Percentiles rank a stretch among this genome's conserved stretches.
Evolutionary conservation across 2,888 invertebrate genomes (phyloP).

Genomic region (Philonicus albiceps): DNA sequence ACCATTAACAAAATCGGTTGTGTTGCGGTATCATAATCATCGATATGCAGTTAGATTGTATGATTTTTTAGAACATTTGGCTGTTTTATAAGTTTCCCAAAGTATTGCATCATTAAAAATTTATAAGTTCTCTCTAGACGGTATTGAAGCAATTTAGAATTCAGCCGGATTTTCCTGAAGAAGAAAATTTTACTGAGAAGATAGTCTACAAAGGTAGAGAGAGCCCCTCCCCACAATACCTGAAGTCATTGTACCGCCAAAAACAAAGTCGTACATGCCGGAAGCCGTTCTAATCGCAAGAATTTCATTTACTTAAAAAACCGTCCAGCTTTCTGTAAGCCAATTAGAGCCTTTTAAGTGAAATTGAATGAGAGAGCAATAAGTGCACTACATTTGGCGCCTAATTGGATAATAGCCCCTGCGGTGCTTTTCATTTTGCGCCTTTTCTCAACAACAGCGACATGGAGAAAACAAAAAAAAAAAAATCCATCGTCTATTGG

Average conservation of each 20-base stretch:
- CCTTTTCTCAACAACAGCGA: neutral
- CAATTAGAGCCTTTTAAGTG: neutral
- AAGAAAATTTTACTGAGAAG: too few relatives aligned
- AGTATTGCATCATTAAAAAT: too few relatives aligned
- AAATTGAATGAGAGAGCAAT: neutral
- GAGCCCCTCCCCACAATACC: too few relatives aligned
- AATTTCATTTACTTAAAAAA: neutral
- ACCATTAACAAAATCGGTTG: too few relatives aligned
- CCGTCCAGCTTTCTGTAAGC: neutral
- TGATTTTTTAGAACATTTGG: too few relatives aligned
- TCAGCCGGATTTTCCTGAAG: too few relatives aligned
- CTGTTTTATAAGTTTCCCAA: too few relatives aligned
- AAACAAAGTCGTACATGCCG: neutral
- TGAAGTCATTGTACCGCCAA: neutral
- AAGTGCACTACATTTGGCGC: neutral
- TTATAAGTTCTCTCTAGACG: too few relatives aligned
- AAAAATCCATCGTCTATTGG: neutral
- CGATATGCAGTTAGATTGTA: too few relatives aligned
- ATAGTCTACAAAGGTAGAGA: too few relatives aligned
- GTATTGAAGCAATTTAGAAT: too few relatives aligned
- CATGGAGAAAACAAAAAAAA: neutral
- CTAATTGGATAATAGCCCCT: neutral
- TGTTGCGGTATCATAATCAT: too few relatives aligned
- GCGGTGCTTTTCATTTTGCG: neutral
- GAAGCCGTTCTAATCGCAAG: neutral